A percentile compares a stretch with the other conserved stretches of the same genome.
Evolutionary conservation across 2,888 invertebrate genomes (phyloP).

Genomic region (Chrysolina haemoptera): DNA sequence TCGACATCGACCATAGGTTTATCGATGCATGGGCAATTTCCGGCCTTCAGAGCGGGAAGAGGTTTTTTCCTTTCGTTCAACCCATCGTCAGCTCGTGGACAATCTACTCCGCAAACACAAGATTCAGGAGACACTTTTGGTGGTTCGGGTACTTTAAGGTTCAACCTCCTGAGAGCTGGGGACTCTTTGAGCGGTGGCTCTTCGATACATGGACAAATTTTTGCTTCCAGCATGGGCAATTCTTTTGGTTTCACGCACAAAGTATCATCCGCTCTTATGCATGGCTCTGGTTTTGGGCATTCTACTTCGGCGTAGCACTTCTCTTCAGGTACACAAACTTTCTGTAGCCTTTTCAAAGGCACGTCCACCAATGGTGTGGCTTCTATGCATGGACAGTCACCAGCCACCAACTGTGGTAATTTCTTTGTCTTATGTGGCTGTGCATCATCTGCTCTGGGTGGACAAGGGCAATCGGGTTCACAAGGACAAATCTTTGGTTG

Average conservation of each 20-base stretch:
- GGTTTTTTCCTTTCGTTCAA: conserved; percentile 37
- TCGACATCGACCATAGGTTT: conserved; percentile 50
- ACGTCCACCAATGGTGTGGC: conserved; percentile 45
- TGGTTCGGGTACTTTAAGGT: conserved; percentile 48
- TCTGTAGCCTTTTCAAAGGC: conserved; percentile 40
- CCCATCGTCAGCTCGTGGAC: conserved; percentile 49
- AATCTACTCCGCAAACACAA: conserved; percentile 32
- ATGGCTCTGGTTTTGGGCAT: conserved; percentile 30
- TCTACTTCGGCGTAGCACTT: conserved; percentile 31
- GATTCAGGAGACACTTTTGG: conserved; percentile 39
- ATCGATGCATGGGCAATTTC: conserved; percentile 57
- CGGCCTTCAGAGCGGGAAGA: conserved; percentile 51
- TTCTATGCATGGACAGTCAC: conserved; percentile 49
- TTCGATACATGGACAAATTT: conserved; percentile 57
- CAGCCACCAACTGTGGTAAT: conserved; percentile 43
- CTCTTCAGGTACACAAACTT: conserved; percentile 34
- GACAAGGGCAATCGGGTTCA: conserved; percentile 36
- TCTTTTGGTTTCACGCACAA: conserved; percentile 35
- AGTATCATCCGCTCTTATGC: conserved; percentile 46
- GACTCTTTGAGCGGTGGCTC: conserved; percentile 32
- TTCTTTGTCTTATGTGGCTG: conserved; percentile 32
- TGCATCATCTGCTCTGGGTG: conserved; percentile 50
- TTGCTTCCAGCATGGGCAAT: conserved; percentile 48
- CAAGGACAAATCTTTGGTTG: conserved; percentile 35
- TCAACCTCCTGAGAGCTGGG: conserved; percentile 47